These are phyloP conservation scores for Eubasilissa regina DNA, from an alignment of 1,140 invertebrate genomes.

Conservation along the genomic window DNA sequence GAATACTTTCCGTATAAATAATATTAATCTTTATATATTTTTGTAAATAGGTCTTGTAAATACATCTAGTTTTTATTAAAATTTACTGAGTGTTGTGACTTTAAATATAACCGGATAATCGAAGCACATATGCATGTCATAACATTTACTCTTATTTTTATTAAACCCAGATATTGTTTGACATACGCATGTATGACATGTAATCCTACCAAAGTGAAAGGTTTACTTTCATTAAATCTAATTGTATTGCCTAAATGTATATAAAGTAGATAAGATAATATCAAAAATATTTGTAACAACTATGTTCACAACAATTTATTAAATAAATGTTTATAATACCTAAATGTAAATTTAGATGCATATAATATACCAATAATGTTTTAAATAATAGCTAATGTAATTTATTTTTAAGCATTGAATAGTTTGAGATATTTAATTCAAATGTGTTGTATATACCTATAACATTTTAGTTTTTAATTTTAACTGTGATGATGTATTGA, in stretches of 20 bases:
- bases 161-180: no score
- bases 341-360: constrained; percentile 27
- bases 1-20: neutral
- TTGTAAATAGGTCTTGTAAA: constrained; percentile 2
- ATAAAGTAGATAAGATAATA: constrained; percentile 5
- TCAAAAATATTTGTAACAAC: constrained; percentile 6
- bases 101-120: constrained; percentile 26
- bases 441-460: constrained; percentile 56
- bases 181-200: neutral
- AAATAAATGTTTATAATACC: constrained; percentile 25
- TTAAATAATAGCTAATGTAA: constrained; percentile 46
- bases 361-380: constrained; percentile 32
- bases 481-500: constrained; percentile 61
- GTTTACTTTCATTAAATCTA: neutral
- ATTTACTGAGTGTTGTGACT: constrained; percentile 33
- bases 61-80: constrained; percentile 4
- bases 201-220: neutral
- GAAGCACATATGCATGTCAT: no score
- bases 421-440: constrained; percentile 57
- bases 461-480: constrained; percentile 59
- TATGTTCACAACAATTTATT: constrained; percentile 26
- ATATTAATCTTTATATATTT: constrained; percentile 14
- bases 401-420: constrained; percentile 58
- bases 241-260: constrained; percentile 1
- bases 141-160: no score